Evolutionary conservation across 2,797 vertebrate genomes (phyloP).

Genomic region (Leptatherina wallacei): DNA sequence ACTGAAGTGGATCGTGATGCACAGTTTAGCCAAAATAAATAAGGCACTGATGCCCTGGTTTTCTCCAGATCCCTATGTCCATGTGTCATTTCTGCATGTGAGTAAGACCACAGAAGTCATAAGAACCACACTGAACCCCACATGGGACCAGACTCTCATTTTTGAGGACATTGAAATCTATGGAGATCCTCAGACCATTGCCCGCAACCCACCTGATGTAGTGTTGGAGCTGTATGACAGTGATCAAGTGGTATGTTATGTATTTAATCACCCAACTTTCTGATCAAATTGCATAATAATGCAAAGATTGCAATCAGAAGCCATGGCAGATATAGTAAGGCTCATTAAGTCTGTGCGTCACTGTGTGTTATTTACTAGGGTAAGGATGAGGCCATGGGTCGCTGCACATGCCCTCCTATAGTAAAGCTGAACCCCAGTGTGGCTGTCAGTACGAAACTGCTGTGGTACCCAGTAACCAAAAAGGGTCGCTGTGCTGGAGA

Average conservation of each 20-base stretch:
- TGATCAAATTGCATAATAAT: conserved; percentile 1
- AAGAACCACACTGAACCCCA: conserved; percentile 91
- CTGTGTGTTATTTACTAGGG: conserved; percentile 82
- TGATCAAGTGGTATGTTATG: conserved; percentile 91
- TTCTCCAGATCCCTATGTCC: conserved; percentile 91
- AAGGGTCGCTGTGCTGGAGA: conserved; percentile 88
- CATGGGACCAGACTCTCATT: conserved; percentile 97
- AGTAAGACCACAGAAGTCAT: conserved; percentile 96
- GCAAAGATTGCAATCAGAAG: background rate
- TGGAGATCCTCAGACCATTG: conserved; percentile 88
- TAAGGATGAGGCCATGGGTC: conserved; percentile 94
- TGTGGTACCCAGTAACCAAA: conserved; percentile 91
- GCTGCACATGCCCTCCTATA: conserved; percentile 87
- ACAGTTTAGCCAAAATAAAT: background rate
- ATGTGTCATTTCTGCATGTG: conserved; percentile 94
- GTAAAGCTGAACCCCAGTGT: conserved; percentile 89
- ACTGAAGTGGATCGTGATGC: background rate
- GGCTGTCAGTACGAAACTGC: conserved; percentile 85
- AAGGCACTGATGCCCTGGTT: background rate
- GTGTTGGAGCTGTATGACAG: conserved; percentile 93
- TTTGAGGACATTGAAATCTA: conserved; percentile 95
- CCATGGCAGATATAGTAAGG: background rate
- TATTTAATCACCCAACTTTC: background rate
- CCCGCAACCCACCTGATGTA: conserved; percentile 88
- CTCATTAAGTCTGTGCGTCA: conserved; percentile 4